Conservation (phyloP, 2,888 invertebrate genomes). For the Drosophila atripex region DNA sequence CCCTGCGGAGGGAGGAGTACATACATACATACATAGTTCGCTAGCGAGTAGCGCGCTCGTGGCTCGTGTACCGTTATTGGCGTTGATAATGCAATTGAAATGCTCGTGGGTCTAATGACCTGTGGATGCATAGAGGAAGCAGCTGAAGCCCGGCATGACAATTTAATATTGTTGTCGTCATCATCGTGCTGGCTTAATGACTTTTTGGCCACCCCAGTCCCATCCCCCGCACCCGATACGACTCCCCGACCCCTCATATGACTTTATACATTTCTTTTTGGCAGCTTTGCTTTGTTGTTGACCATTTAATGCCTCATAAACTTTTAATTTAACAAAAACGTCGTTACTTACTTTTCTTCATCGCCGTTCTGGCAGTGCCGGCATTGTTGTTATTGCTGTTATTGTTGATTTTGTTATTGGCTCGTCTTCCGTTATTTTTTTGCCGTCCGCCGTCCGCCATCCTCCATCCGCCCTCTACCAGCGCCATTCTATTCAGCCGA, state of each 20-base stretch:
- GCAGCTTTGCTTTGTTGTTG: slow-evolving; percentile 74
- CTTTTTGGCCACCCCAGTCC: slow-evolving; percentile 51
- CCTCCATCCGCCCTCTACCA: neutral
- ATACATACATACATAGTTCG: neutral
- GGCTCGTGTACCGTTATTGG: slow-evolving; percentile 66
- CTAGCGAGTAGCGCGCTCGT: neutral
- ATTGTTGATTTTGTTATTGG: slow-evolving; percentile 37
- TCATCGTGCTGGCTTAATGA: slow-evolving; percentile 65
- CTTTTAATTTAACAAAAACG: slow-evolving; percentile 78
- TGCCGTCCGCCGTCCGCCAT: neutral
- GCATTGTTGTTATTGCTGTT: slow-evolving; percentile 60
- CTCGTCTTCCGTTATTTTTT: slow-evolving; percentile 19
- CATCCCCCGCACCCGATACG: neutral
- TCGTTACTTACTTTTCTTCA: slow-evolving; percentile 51
- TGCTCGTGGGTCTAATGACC: slow-evolving; percentile 71
- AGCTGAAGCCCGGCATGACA: slow-evolving; percentile 43
- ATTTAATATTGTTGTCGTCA: slow-evolving; percentile 59
- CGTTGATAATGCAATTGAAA: slow-evolving; percentile 79
- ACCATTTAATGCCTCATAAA: slow-evolving; percentile 78
- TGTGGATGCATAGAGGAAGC: slow-evolving; percentile 46
- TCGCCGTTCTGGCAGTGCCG: slow-evolving; percentile 24
- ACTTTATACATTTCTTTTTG: slow-evolving; percentile 57
- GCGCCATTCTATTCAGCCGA: slow-evolving; percentile 22
- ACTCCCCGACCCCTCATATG: slow-evolving; percentile 28
- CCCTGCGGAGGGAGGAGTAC: neutral